Evolutionary conservation across 2,797 vertebrate species (phyloP), one percentile per base, ranked within the genome.

Genomic region (Gobio occitaniae): DNA sequence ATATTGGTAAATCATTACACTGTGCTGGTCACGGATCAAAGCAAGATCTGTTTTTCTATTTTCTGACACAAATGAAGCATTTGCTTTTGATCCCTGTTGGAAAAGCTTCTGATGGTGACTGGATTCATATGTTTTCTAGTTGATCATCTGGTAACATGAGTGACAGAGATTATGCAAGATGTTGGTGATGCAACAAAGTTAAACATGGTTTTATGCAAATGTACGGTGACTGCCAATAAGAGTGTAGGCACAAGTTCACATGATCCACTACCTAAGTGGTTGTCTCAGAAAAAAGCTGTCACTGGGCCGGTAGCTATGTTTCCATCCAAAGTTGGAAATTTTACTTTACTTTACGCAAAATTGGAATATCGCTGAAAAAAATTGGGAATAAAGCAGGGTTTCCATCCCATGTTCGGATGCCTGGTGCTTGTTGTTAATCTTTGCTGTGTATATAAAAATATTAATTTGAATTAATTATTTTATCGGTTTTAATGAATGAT

Each of bases 1-100:
- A 84, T 84, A 81, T 78, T 91, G 89, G 87, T 92, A 92, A 93
- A 93, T 92, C 89, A 91, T 90, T 84, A 80, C 86, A 15, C 54
- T 61, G 84, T 86, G 86, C 89, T 88, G 83, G 76, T 74, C 85
- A 90, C 84, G 81, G 83, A 88, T 91, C 88, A 88, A 85, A 86
- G 84, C 48, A 19, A 74, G 61, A 82, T 88, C 83, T 65, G 66
- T 38, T 87, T 50, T 68, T 25, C 82, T 25, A 19, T 87, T 71
- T 78, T 79, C 29, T 61, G 75, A 72, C 56, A 56, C 19, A 12
- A 59, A 36, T 48, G 15, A 77, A 69, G 74, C 82, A 74, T 70
- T 82, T 76, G 59, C n/a, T 68, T 68, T 61, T 44, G 10, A 52
- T 44, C n/a, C 61, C 32, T 44, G 48, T 56, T 47, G 16, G 81